phyloP scores from a whole-genome alignment of 2,113 vertebrate genomes.

The Alces alces region DNA sequence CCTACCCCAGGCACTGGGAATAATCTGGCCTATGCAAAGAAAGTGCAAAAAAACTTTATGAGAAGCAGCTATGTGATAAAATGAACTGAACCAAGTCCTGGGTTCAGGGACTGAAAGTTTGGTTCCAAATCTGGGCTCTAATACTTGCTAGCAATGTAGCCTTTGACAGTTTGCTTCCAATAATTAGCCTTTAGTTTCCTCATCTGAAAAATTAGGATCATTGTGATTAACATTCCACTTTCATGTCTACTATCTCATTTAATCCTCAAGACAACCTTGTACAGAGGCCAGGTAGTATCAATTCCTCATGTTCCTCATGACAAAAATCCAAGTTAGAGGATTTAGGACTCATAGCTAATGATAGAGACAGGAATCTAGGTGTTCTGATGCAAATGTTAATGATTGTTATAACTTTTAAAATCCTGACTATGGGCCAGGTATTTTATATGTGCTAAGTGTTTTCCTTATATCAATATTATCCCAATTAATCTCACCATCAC shows the following conservation, averaged over 20 bases:
- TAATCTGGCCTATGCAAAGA: background rate
- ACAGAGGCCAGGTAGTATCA: background rate
- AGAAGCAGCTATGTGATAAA: conserved; percentile 14
- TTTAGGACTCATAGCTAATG: background rate
- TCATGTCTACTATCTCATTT: background rate
- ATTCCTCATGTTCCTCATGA: background rate
- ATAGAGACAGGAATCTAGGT: background rate
- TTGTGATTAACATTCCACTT: background rate
- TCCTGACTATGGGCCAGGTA: background rate
- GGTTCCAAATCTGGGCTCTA: background rate
- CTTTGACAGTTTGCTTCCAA: background rate
- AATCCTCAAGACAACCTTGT: background rate
- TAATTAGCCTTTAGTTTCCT: background rate
- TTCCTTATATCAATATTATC: background rate
- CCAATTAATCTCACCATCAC: background rate
- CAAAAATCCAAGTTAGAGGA: background rate
- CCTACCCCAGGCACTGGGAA: background rate
- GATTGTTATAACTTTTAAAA: background rate
- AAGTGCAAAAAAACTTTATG: background rate
- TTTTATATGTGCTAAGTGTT: background rate
- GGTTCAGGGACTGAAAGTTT: background rate
- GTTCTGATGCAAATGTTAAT: background rate
- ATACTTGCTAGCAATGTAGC: background rate
- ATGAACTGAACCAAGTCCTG: background rate
- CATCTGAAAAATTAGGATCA: background rate